Evolutionary conservation across 2,888 invertebrate genomes (phyloP).

Genomic region (Cactoblastis cactorum): DNA sequence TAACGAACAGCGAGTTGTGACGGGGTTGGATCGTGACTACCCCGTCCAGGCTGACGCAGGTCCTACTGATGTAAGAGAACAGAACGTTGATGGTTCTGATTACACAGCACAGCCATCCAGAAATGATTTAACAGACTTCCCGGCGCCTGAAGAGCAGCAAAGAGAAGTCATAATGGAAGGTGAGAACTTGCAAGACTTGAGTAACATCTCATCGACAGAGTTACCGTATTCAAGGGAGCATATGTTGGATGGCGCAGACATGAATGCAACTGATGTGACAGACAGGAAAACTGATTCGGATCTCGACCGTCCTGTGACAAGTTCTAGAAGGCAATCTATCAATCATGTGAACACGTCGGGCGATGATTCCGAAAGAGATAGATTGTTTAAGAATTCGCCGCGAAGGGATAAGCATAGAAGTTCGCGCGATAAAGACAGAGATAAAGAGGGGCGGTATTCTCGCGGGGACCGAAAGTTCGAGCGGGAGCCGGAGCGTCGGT

Average conservation of each 20-base stretch:
- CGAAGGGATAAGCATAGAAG: slow-evolving; percentile 54
- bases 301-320: slow-evolving; percentile 44
- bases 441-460: slow-evolving; percentile 51
- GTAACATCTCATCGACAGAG: slow-evolving; percentile 54
- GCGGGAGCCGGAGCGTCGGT: slow-evolving; percentile 43
- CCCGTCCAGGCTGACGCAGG: slow-evolving; percentile 45
- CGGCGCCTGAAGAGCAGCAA: slow-evolving; percentile 55
- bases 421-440: slow-evolving; percentile 45
- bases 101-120: slow-evolving; percentile 54
- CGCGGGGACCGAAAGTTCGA: slow-evolving; percentile 57
- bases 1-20: slow-evolving; percentile 75
- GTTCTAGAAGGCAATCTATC: slow-evolving; percentile 51
- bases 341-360: slow-evolving; percentile 59
- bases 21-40: slow-evolving; percentile 74
- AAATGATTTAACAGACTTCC: slow-evolving; percentile 42
- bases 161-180: slow-evolving; percentile 80
- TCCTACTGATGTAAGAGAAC: slow-evolving; percentile 56
- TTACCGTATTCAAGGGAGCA: slow-evolving; percentile 66
- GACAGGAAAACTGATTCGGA: slow-evolving; percentile 54
- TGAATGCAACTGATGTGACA: slow-evolving; percentile 40
- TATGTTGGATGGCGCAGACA: slow-evolving; percentile 70
- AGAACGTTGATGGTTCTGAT: slow-evolving; percentile 69
- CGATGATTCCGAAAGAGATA: slow-evolving; percentile 67
- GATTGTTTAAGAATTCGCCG: slow-evolving; percentile 55
- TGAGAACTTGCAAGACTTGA: slow-evolving; percentile 75